A percentile compares a stretch with the other conserved stretches of the same genome.
phyloP scores from a whole-genome alignment of 1,140 invertebrate genomes.

The Holotrichia oblita region DNA sequence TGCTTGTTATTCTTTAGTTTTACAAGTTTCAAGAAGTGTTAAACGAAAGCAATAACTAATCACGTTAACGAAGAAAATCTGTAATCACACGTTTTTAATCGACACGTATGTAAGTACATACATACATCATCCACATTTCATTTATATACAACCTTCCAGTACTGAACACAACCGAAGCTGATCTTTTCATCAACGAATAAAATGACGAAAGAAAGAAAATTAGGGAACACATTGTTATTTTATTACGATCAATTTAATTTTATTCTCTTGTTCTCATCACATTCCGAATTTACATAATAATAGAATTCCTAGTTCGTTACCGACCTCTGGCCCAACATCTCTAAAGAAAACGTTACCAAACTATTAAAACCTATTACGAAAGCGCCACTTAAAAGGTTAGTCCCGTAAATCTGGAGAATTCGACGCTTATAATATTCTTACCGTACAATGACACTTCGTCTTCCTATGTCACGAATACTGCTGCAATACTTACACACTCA shows the following conservation, averaged over 20 bases:
- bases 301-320: constrained; percentile 16
- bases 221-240: too few relatives aligned
- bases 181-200: too few relatives aligned
- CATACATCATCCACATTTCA: too few relatives aligned
- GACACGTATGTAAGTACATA: too few relatives aligned
- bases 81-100: too few relatives aligned
- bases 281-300: background rate
- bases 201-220: too few relatives aligned
- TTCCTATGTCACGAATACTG: constrained; percentile 2
- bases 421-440: constrained; percentile 27
- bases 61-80: too few relatives aligned
- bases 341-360: background rate
- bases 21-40: too few relatives aligned
- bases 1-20: too few relatives aligned
- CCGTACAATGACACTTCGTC: constrained; percentile 15
- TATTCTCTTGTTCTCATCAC: background rate
- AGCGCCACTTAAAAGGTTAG: constrained; percentile 23
- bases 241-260: background rate
- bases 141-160: too few relatives aligned
- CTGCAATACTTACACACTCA: background rate
- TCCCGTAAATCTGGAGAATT: constrained; percentile 33
- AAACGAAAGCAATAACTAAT: too few relatives aligned
- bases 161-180: too few relatives aligned
- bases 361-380: constrained; percentile 9
- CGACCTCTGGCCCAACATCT: background rate